Evolutionary conservation across 2,797 vertebrate genomes (phyloP), one percentile per base, ranked within the genome.

Genomic region (Syngnathus rostellatus): DNA sequence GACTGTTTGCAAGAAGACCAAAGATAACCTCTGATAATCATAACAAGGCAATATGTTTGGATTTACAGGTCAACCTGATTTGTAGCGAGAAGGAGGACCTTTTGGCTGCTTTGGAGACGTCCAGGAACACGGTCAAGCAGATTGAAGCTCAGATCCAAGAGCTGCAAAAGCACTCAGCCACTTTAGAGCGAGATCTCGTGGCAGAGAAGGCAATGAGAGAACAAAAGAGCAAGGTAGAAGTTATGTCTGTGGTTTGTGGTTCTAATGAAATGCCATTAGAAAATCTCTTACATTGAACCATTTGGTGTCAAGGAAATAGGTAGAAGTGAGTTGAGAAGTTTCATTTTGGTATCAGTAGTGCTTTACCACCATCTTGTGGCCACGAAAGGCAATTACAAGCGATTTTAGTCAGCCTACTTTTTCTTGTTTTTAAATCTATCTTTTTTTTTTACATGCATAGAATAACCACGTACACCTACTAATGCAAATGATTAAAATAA

Each of bases 201-300:
- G 81, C 90, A 25, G 95, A 97, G 83, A 93, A 87, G 77, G 79
- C 92, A 68, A 80, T 95, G 57, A 97, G 92, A 80, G 95, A 99
- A 31, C 95, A 97, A 78, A 97, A 94, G 77, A 87, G 88, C 16
- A 97, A 95, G 94, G 97, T 98, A 91, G 67, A 68, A 41, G 68
- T 16, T 14, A 48, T 37, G 19, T 8, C 16, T 21, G 17, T 17
- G 45, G n/a, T 21, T 23, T 43, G 3, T 59, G 37, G 9, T 43
- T 39, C 37, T 40, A 31, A 31, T 31, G 3, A 31, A 31, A 3
- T 31, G 31, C 53, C 5, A 12, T 11, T 55, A 14, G 9, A 25
- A 55, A 55, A 55, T 23, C 23, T 21, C 6, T 4, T 54, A 25
- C 23, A 54, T 11, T n/a, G 50, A 51, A 51, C 19, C 50, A n/a